Evolutionary conservation across 2,888 invertebrate genomes (phyloP).

Genomic region (Apeira syringaria): DNA sequence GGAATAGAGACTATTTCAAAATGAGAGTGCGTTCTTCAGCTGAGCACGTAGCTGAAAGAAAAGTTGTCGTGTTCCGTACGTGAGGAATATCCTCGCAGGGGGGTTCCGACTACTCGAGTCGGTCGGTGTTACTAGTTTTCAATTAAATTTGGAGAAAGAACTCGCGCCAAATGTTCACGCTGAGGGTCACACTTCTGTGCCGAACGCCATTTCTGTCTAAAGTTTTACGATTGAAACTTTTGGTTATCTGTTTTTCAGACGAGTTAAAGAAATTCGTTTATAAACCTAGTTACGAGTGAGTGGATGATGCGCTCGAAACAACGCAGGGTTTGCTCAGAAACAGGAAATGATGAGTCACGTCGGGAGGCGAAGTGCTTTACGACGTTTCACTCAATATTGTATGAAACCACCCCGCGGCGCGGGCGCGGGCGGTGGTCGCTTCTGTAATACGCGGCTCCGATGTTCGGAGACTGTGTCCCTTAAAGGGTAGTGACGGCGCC

Average conservation of each 20-base stretch:
- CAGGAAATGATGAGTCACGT: too few relatives aligned
- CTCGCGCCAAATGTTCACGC: conserved; percentile 13
- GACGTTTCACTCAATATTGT: too few relatives aligned
- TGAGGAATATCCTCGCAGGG: conserved; percentile 25
- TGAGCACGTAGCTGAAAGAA: conserved; percentile 28
- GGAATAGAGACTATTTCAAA: conserved; percentile 14
- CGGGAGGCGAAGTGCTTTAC: too few relatives aligned
- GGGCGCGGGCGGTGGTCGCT: too few relatives aligned
- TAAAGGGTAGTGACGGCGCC: too few relatives aligned
- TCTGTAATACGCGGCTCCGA: too few relatives aligned
- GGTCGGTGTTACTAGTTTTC: conserved; percentile 26
- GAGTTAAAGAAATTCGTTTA: too few relatives aligned
- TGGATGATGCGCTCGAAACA: too few relatives aligned
- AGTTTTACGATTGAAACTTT: neutral
- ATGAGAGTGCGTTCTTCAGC: conserved; percentile 3
- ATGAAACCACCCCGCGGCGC: too few relatives aligned
- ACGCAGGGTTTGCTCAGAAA: too few relatives aligned
- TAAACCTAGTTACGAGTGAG: too few relatives aligned
- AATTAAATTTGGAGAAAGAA: conserved; percentile 31
- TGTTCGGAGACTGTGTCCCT: too few relatives aligned
- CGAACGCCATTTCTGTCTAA: neutral
- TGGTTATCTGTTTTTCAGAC: neutral
- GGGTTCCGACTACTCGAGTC: conserved; percentile 17
- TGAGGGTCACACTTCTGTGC: neutral
- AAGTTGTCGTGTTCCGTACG: conserved; percentile 32